Base-by-base conservation (phyloP, 2,888 invertebrate genomes). In the Latrodectus elegans region DNA sequence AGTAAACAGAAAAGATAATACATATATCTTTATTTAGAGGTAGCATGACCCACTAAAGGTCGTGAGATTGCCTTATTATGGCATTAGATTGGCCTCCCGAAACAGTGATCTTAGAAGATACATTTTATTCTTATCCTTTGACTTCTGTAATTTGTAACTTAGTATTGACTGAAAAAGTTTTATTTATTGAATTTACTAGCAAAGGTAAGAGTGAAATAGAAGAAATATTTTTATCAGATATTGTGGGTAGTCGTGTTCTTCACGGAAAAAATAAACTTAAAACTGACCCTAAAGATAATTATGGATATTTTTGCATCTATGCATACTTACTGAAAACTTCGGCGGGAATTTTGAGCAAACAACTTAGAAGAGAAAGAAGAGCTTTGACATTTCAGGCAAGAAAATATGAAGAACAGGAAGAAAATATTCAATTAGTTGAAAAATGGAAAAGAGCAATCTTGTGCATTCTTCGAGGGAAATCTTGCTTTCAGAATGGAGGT, bases 241-340 rank as follows among this genome's bases (percentile, higher is more conserved):
- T 88, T 11, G 60, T 88, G 2, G 88, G 88, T 38, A 78, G 88
- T 78, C 88, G 84, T 68, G 83, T 79, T 60, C 70, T 86, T 55
- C 80, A 64, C 9, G 77, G 77, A 51, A 89, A 80, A 64, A 70
- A 64, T 9, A 79, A 77, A 64, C 38, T 55, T 3, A 84, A 81
- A 72, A 74, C 49, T 72, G 83, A 83, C 51, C 51, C 71, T 15
- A 52, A 55, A 15, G 84, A 86, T 60, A 53, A 26, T 38, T 86
- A 52, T 70, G 82, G 83, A 26, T 89, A 89, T 68, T 80, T 89
- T 17, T 75, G 80, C 38, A 68, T 89, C 8, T 89, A 89, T 73
- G 53, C 87, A 15, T 89, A 89, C 80, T 87, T 86, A 15, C 65
- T 89, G n/a, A 89, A 86, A 52, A 72, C 75, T 15, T 53, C 55